Evolutionary conservation across 1,140 invertebrate genomes (phyloP), one percentile per base, ranked within the genome.

Genomic region (Drosophila tani): DNA sequence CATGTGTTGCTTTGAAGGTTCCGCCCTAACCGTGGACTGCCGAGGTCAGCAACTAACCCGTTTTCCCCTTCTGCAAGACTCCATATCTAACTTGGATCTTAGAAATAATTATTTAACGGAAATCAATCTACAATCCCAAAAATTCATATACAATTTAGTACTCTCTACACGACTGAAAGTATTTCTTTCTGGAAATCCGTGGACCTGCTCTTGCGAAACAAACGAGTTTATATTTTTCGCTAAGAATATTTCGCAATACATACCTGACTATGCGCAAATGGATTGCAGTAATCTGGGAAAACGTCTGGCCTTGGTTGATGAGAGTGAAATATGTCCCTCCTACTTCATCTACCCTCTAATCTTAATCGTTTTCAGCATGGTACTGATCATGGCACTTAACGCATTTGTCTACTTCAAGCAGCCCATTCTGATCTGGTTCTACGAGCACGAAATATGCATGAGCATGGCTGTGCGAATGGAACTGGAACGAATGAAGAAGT

Each of bases 391-490:
- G 9, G 4, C 15, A 29, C 38, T 40, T 14, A 67, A 67, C 45
- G 12, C 40, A 3, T 15, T 49, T 12, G 11, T 67, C 1, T 59
- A 38, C 55, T 49, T 67, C n/a, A 57, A 35, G n/a, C 51, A 47
- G 21, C 51, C 63, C 2, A 45, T 66, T 15, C 19, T 57, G 21
- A 66, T 66, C 21, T 66, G 63, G 63, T 58, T 66, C 24, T 66
- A 66, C 21, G 63, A 66, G n/a, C 53, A 58, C 29, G 55, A 66
- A n/a, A 29, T 66, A 38, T 66, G 41, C 12, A 14, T 58, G 0
- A 57, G 63, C 32, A 2, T 66, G 12, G 63, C 53, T 5, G 19
- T n/a, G 2, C 53, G 43, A 2, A 5, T 14, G n/a, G 63, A 66
- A 5, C 19, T 67, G 15, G 67, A 70, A 3, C 21, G 38, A 3